Conservation (phyloP, 2,113 vertebrate species). For the Collichthys lucidus region DNA sequence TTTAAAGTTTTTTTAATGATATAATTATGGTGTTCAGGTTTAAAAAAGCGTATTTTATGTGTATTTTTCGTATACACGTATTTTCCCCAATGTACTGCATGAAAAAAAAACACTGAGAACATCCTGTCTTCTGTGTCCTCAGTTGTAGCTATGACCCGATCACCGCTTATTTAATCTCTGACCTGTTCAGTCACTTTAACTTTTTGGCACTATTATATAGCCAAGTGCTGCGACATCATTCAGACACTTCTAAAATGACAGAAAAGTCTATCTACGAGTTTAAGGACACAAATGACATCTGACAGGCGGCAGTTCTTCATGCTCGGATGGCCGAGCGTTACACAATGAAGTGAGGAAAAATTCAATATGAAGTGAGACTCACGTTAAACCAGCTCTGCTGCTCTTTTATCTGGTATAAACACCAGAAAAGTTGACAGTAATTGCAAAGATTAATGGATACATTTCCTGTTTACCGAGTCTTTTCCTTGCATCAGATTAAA, state of each 20-base stretch:
- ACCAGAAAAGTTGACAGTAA: neutral
- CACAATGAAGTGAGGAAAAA: slow-evolving; percentile 21
- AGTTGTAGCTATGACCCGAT: neutral
- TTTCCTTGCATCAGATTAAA: slow-evolving; percentile 9
- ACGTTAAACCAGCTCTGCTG: neutral
- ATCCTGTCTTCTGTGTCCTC: neutral
- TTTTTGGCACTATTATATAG: neutral
- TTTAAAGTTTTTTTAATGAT: no score
- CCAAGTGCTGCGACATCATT: neutral
- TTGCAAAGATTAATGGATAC: neutral
- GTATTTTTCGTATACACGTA: no score
- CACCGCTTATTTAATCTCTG: neutral
- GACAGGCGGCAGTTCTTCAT: slow-evolving; percentile 57
- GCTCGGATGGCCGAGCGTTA: slow-evolving; percentile 19
- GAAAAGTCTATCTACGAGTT: slow-evolving; percentile 31
- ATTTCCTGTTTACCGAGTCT: neutral
- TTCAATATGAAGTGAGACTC: slow-evolving; percentile 31
- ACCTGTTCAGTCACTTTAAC: neutral
- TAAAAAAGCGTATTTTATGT: neutral
- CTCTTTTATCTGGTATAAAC: neutral
- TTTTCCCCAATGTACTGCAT: neutral
- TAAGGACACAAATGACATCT: slow-evolving; percentile 47
- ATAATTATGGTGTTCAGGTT: no score
- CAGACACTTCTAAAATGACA: neutral
- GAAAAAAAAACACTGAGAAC: neutral